A percentile compares a stretch with the other conserved stretches of the same genome.
phyloP scores from a whole-genome alignment of 1,140 invertebrate genomes.

The Drosophila bifasciata region DNA sequence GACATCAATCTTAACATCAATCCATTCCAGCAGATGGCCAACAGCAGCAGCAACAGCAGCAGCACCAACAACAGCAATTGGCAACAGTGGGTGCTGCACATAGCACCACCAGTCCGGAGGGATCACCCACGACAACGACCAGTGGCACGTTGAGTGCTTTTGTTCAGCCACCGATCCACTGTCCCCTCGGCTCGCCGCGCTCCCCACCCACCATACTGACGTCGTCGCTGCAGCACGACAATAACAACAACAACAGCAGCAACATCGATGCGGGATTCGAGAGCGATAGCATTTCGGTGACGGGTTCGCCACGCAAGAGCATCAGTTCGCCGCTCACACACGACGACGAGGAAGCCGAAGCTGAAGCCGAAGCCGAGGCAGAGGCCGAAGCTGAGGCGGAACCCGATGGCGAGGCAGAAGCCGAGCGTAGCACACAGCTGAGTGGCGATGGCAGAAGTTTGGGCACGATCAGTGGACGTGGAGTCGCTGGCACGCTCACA shows the following conservation, averaged over 20 bases:
- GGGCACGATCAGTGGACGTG: conserved; percentile 17
- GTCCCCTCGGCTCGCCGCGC: conserved; percentile 45
- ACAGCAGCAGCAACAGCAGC: conserved; percentile 70
- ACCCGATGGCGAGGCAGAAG: conserved; percentile 5
- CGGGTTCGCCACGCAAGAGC: conserved; percentile 85
- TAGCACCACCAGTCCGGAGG: conserved; percentile 88
- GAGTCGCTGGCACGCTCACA: conserved; percentile 1
- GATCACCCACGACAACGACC: conserved; percentile 80
- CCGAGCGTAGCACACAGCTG: conserved; percentile 35
- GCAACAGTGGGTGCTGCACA: conserved; percentile 85
- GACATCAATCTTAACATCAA: not conserved
- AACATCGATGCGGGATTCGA: conserved; percentile 83
- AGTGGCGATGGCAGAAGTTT: conserved; percentile 43
- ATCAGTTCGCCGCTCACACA: conserved; percentile 57
- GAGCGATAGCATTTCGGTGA: conserved; percentile 89
- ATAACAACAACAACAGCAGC: conserved; percentile 72
- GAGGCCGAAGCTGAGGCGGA: conserved; percentile 36
- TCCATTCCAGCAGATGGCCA: conserved; percentile 13
- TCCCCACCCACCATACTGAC: conserved; percentile 48
- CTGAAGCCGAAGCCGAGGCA: conserved; percentile 25
- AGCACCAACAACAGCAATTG: conserved; percentile 64
- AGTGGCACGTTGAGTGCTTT: conserved; percentile 60
- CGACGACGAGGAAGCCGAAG: conserved; percentile 63
- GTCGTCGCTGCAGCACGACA: conserved; percentile 61
- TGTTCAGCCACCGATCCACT: conserved; percentile 48